Base-by-base conservation (phyloP, 2,888 invertebrate species). In the Chalcosyrphus nemorum region DNA sequence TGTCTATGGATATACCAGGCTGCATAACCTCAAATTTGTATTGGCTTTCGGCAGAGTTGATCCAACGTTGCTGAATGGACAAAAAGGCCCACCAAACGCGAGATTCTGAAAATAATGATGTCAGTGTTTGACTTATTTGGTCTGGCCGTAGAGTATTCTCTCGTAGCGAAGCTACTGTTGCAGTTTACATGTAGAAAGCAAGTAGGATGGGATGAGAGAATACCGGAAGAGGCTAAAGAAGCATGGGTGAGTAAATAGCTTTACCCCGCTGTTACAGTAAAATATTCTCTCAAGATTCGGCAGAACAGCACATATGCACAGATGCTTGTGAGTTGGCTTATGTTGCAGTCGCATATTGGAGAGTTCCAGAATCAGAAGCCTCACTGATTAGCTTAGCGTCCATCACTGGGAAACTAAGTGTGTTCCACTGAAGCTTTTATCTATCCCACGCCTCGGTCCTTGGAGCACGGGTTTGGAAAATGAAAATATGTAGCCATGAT, bases 1-100 rank as follows among this genome's bases (percentile, higher is more conserved):
- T 27, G 76, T 81, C 21, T 80, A 59, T n/a, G n/a, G n/a, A n/a
- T n/a, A n/a, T n/a, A n/a, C n/a, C n/a, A n/a, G n/a, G n/a, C n/a
- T n/a, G n/a, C n/a, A 88, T 66, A 35, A 19, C 1, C 78, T 88
- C 3, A 57, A 54, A 9, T 87, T 87, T 21, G 68, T 71, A 6
- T n/a, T 78, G 9, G 45, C 61, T 15, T 80, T 86, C 45, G 29
- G 61, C 15, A 54, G 47, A 13, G 43, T 81, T 2, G 21, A 71
- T n/a, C 27, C 38, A 0, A 61, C 41, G n/a, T 52, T 84, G 27
- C 29, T 81, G 47, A 7, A 50, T 41, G 41, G 38, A n/a, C n/a
- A 2, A 35, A n/a, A 6, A 4, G 4, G 24, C 24, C 24, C 24
- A 24, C 24, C 24, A 24, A 24, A 24, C 24, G 24, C 24, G 24